Base-by-base conservation (phyloP, 2,113 vertebrate species). In the Otus sunia region DNA sequence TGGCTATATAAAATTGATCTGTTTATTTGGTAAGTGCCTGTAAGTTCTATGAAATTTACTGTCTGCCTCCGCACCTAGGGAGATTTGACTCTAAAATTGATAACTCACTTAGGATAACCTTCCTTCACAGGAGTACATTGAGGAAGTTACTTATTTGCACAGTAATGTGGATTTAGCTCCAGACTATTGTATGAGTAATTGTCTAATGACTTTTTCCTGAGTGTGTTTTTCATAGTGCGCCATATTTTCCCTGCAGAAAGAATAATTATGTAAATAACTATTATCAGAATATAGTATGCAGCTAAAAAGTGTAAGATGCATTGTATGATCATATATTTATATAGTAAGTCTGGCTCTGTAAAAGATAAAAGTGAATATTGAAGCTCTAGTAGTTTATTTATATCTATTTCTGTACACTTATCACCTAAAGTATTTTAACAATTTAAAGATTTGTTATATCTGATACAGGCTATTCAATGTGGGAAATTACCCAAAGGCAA, bases 211-310 rank as follows among this genome's bases (percentile, higher is more conserved):
- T 89, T 92, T 59, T 93, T 92, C 49, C 49, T 29, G 27, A 81
- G 69, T 87, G 21, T 82, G 43, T 87, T 94, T 94, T 94, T 89
- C 80, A 45, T 53, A 64, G 73, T 62, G 60, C n/a, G 75, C 45
- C 14, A 5, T 85, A 89, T 93, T 94, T 95, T 92, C 86, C 92
- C 95, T 91, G 91, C 89, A 92, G 96, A 94, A 97, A 94, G 88
- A 96, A 97, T 95, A 97, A 97, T 97, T 97, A 96, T 97, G 94
- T 95, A 97, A 97, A 97, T 96, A 92, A 56, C 83, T 84, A 77
- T 88, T 92, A 93, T 93, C 82, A 91, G 92, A 86, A 77, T 29
- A 49, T 60, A 66, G 34, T 8, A 15, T 56, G 82, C 60, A 72
- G 89, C 88, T 92, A 60, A 64, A 75, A 92, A 88, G 64, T 78